These are phyloP conservation scores for Patagioenas fasciata DNA, from an alignment of 2,113 vertebrate genomes.

Conservation along the genomic window DNA sequence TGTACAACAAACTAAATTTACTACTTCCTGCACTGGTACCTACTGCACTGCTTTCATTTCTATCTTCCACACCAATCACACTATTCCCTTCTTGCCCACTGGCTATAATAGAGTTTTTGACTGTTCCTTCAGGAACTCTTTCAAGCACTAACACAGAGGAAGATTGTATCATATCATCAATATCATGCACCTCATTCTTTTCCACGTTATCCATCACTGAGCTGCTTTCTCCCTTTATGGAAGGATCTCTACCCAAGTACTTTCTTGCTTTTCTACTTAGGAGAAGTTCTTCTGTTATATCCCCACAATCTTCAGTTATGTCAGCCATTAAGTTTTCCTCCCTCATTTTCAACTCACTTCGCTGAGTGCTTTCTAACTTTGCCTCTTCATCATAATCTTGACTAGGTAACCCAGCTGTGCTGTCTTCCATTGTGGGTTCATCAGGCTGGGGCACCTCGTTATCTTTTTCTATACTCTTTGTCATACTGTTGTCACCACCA, in stretches of 20 bases:
- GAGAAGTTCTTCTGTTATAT: neutral
- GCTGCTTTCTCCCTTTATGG: neutral
- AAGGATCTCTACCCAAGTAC: neutral
- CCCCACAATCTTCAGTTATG: neutral
- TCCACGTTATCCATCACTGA: neutral
- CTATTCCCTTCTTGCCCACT: neutral
- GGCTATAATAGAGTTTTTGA: neutral
- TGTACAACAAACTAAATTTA: neutral
- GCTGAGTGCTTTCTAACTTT: neutral
- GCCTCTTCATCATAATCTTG: neutral
- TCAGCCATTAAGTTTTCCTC: neutral
- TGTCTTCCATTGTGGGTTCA: neutral
- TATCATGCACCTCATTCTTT: neutral
- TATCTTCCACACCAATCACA: constrained; percentile 1
- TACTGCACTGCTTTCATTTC: constrained; percentile 58
- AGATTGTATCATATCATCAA: neutral
- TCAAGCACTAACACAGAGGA: neutral
- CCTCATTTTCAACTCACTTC: neutral
- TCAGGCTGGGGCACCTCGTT: neutral
- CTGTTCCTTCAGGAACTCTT: neutral
- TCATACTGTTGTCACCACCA: neutral
- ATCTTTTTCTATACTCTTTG: neutral
- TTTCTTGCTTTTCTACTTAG: neutral
- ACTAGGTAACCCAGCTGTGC: neutral
- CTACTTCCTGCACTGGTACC: constrained; percentile 59